phyloP scores from a whole-genome alignment of 2,797 vertebrate species.

The Acipenser ruthenus region DNA sequence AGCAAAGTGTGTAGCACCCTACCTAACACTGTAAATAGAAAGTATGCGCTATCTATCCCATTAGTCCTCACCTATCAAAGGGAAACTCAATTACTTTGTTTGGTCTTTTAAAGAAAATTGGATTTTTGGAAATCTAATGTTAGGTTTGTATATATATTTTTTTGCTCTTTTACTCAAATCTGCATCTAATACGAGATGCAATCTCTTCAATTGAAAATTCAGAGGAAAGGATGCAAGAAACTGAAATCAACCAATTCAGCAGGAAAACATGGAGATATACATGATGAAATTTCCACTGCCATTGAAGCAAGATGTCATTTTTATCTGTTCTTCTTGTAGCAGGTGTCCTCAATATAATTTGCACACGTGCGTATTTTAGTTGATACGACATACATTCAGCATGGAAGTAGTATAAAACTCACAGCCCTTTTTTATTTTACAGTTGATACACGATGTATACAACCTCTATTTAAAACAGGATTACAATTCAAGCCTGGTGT shows the following conservation, averaged over 20 bases:
- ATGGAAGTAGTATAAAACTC: no score
- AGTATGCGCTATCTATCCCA: neutral
- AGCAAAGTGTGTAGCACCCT: no score
- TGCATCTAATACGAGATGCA: neutral
- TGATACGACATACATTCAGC: no score
- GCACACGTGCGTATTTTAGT: no score
- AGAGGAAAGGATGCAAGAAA: neutral
- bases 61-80: neutral
- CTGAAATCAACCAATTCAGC: neutral
- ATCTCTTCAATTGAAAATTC: constrained; percentile 1
- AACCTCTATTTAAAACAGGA: no score
- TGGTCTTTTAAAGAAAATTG: constrained; percentile 4
- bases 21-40: no score
- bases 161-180: neutral
- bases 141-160: neutral
- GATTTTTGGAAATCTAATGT: neutral
- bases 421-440: no score
- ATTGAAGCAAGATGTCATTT: neutral
- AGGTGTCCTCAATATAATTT: no score
- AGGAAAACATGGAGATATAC: neutral
- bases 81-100: neutral
- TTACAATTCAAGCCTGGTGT: no score
- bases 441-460: no score
- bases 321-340: neutral
- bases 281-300: neutral